These are phyloP conservation scores for Nymphicus hollandicus DNA, from an alignment of 2,113 vertebrate species.

Conservation along the genomic window DNA sequence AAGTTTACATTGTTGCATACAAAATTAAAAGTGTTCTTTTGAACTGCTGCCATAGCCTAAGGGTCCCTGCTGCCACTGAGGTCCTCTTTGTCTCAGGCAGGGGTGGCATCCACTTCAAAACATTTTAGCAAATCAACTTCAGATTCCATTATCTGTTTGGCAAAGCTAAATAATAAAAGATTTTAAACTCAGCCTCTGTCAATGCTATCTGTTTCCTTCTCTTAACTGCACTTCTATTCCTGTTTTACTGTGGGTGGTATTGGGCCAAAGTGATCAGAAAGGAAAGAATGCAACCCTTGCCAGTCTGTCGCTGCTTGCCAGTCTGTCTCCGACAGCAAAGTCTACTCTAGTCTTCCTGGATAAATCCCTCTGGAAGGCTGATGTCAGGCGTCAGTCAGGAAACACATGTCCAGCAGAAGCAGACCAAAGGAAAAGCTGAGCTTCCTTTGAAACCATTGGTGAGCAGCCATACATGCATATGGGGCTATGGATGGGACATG, in stretches of 20 bases:
- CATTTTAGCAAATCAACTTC: conserved; percentile 77
- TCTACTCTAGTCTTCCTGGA: background rate
- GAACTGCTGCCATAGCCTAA: conserved; percentile 75
- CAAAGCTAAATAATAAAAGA: conserved; percentile 78
- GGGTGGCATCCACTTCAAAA: conserved; percentile 70
- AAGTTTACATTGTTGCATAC: conserved; percentile 83
- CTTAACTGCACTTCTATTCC: background rate
- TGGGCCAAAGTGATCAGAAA: background rate
- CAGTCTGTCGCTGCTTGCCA: background rate
- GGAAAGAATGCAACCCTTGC: background rate
- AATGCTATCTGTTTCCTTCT: background rate
- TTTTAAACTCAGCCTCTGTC: conserved; percentile 29
- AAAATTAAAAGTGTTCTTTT: conserved; percentile 76
- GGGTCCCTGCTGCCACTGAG: conserved; percentile 67
- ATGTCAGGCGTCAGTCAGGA: background rate
- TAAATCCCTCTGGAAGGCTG: background rate
- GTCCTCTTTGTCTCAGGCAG: conserved; percentile 66
- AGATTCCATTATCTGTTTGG: conserved; percentile 78
- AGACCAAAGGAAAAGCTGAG: background rate
- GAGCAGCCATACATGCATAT: background rate
- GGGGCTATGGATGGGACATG: background rate
- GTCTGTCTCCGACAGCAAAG: background rate
- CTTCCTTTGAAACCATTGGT: background rate
- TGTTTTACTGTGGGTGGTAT: background rate
- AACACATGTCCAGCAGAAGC: background rate